These are phyloP conservation scores for Platanista minor DNA, from an alignment of 2,113 vertebrate genomes.

Conservation along the genomic window DNA sequence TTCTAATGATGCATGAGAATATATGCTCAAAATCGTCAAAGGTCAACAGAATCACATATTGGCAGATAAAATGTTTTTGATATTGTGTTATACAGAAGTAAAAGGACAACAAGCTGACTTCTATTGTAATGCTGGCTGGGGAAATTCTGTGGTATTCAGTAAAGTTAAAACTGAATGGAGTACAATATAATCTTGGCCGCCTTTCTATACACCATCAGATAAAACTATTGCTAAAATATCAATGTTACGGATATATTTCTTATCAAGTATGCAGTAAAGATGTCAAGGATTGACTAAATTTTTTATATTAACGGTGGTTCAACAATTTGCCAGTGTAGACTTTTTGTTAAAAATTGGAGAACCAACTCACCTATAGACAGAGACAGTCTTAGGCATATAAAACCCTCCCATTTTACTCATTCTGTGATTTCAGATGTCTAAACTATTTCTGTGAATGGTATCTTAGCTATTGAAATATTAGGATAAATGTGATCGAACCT, in stretches of 20 bases:
- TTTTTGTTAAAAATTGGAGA: background rate
- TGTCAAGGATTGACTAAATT: background rate
- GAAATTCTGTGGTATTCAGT: background rate
- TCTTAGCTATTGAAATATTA: background rate
- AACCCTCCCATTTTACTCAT: background rate
- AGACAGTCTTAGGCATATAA: background rate
- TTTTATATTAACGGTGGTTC: background rate
- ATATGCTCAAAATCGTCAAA: background rate
- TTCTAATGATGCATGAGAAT: constrained; percentile 39
- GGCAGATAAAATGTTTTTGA: constrained; percentile 55
- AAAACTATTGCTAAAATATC: background rate
- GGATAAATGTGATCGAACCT: background rate
- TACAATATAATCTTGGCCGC: background rate
- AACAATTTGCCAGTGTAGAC: background rate
- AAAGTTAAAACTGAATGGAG: background rate
- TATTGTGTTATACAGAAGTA: constrained; percentile 11
- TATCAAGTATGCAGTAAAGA: background rate
- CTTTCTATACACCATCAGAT: background rate
- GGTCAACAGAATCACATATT: background rate
- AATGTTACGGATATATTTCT: background rate
- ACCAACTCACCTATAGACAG: background rate
- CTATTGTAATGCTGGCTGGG: background rate
- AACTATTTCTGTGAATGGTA: background rate
- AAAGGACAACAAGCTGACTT: constrained; percentile 37
- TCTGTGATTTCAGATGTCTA: background rate